A percentile compares a stretch with the other conserved stretches of the same genome.
Evolutionary conservation across 2,797 vertebrate species (phyloP).

Genomic region (Sebastes baramenuke): DNA sequence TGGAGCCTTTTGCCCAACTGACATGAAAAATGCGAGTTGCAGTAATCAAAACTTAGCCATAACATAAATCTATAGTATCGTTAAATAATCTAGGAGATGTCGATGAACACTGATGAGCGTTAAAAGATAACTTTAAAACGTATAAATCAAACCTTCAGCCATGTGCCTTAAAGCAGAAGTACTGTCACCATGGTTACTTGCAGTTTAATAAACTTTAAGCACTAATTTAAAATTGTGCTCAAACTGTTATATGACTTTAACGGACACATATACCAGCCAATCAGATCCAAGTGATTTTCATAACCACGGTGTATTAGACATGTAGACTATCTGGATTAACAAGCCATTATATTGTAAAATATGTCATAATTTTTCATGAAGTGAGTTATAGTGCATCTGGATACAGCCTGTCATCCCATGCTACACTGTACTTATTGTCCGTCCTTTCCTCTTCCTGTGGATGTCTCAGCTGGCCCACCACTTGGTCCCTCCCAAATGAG

Average conservation of each 20-base stretch:
- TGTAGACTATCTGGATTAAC: not conserved
- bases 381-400: constrained; percentile 30
- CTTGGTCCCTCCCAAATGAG: constrained; percentile 11
- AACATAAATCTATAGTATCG: not conserved
- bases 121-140: not conserved
- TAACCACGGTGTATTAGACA: not conserved
- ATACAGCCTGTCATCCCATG: constrained; percentile 13
- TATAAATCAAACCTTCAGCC: not conserved
- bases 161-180: not conserved
- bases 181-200: not conserved
- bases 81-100: not conserved
- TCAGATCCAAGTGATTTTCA: not conserved
- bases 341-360: not conserved
- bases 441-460: constrained; percentile 31
- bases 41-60: not conserved
- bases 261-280: not conserved
- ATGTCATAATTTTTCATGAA: constrained; percentile 17
- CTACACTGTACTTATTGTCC: constrained; percentile 26
- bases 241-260: not conserved
- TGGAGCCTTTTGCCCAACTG: not conserved
- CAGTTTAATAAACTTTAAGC: not conserved
- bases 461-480: constrained; percentile 15
- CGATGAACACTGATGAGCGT: not conserved
- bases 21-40: not conserved
- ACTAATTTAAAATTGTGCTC: not conserved